phyloP scores from a whole-genome alignment of 2,797 vertebrate species.

The Sciaenops ocellatus region DNA sequence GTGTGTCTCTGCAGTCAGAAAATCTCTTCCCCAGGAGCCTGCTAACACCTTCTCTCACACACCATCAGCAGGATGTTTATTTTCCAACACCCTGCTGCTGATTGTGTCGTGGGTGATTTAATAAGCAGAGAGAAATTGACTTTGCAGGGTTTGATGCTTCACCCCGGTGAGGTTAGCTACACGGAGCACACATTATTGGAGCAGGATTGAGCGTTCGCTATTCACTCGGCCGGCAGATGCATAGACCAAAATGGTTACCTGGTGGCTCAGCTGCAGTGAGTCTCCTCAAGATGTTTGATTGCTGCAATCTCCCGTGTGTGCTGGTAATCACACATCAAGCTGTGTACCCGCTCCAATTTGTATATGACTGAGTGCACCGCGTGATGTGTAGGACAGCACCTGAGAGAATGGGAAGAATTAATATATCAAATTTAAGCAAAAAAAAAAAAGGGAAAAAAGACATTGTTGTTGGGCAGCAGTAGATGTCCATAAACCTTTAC shows the following conservation, averaged over 20 bases:
- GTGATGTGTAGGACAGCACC: slow-evolving; percentile 27
- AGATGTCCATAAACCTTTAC: neutral
- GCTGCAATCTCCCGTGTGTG: slow-evolving; percentile 72
- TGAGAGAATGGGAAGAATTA: slow-evolving; percentile 42
- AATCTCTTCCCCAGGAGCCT: slow-evolving; percentile 47
- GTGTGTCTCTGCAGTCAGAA: slow-evolving; percentile 57
- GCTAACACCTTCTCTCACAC: slow-evolving; percentile 66
- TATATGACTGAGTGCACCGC: slow-evolving; percentile 52
- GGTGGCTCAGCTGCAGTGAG: slow-evolving; percentile 69
- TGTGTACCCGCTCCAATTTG: slow-evolving; percentile 62
- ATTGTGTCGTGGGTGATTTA: slow-evolving; percentile 77
- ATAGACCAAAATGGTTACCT: slow-evolving; percentile 67
- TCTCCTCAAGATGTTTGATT: slow-evolving; percentile 78
- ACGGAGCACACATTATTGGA: slow-evolving; percentile 54
- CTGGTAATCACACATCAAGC: slow-evolving; percentile 81
- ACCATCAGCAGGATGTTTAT: slow-evolving; percentile 73
- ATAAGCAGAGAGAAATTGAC: slow-evolving; percentile 76
- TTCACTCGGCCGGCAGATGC: slow-evolving; percentile 48
- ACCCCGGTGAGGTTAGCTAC: slow-evolving; percentile 48
- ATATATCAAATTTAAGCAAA: slow-evolving; percentile 34
- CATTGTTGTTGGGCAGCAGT: neutral
- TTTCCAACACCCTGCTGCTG: slow-evolving; percentile 69
- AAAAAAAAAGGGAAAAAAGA: neutral
- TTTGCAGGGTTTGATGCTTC: slow-evolving; percentile 62
- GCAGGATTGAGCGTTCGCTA: slow-evolving; percentile 33